Evolutionary conservation across 2,797 vertebrate genomes (phyloP).

Genomic region (Carapus acus): DNA sequence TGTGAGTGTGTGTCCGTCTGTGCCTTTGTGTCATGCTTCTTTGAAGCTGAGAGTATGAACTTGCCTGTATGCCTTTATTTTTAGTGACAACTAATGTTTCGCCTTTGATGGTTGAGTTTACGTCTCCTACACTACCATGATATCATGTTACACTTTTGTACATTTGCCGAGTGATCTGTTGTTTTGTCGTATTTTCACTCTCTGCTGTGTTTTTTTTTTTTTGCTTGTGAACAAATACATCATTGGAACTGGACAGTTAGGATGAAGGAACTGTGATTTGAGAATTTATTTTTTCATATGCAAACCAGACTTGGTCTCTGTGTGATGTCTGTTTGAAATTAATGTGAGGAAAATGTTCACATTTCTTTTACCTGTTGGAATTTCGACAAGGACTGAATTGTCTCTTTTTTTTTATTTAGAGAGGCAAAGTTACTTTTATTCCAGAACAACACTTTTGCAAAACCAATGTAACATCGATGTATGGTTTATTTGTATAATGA

Average conservation of each 20-base stretch:
- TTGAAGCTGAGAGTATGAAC: too few relatives aligned
- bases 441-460: slow-evolving; percentile 19
- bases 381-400: too few relatives aligned
- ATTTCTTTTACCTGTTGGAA: neutral
- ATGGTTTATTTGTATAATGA: slow-evolving; percentile 52
- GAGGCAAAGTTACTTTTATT: slow-evolving; percentile 32
- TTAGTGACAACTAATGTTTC: too few relatives aligned
- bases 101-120: too few relatives aligned
- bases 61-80: too few relatives aligned
- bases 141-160: slow-evolving; percentile 10
- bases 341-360: slow-evolving; percentile 36
- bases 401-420: slow-evolving; percentile 16
- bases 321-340: slow-evolving; percentile 41
- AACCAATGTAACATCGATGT: slow-evolving; percentile 18
- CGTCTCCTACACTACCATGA: too few relatives aligned
- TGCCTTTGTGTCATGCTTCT: too few relatives aligned
- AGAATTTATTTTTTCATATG: slow-evolving; percentile 11
- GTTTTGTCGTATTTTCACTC: slow-evolving; percentile 4
- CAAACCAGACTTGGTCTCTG: slow-evolving; percentile 49
- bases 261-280: slow-evolving; percentile 28
- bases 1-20: too few relatives aligned
- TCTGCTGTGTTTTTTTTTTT: neutral
- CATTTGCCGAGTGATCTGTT: slow-evolving; percentile 1
- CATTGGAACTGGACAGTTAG: slow-evolving; percentile 8
- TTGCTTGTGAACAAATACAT: slow-evolving; percentile 10